Percentiles rank a stretch among this genome's conserved stretches.
These are phyloP conservation scores for Leptinotarsa defecta DNA, from an alignment of 1,140 invertebrate species.

Conservation along the genomic window DNA sequence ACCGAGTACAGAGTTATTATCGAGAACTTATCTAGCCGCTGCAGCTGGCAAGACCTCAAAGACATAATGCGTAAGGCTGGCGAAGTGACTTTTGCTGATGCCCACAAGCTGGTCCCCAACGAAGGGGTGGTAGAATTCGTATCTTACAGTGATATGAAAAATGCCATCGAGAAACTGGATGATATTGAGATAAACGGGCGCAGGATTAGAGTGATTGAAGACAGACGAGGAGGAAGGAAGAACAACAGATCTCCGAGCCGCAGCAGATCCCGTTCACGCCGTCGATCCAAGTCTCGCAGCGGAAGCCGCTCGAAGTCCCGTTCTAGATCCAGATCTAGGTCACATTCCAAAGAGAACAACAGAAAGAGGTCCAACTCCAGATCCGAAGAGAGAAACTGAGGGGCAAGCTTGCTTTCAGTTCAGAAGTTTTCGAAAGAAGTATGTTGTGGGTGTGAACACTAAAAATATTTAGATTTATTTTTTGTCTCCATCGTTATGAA, in stretches of 20 bases:
- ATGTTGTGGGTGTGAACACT: conserved; percentile 2
- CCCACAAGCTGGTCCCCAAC: conserved; percentile 78
- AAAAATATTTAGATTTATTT: not conserved
- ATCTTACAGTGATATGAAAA: conserved; percentile 88
- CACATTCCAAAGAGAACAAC: conserved; percentile 62
- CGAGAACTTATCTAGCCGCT: conserved; percentile 96
- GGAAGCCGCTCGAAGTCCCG: conserved; percentile 59
- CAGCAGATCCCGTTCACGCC: conserved; percentile 67
- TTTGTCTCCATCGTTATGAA: not conserved
- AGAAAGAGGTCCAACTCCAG: conserved; percentile 35
- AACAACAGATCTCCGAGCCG: conserved; percentile 70
- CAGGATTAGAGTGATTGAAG: conserved; percentile 53
- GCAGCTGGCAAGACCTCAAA: conserved; percentile 93
- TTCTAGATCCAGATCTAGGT: conserved; percentile 58
- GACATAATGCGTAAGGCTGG: conserved; percentile 98
- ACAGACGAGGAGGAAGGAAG: conserved; percentile 65
- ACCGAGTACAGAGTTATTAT: conserved; percentile 96
- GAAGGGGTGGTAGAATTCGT: conserved; percentile 94
- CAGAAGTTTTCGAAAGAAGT: not conserved
- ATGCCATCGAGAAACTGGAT: conserved; percentile 92
- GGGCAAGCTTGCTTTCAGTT: not conserved
- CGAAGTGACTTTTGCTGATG: conserved; percentile 96
- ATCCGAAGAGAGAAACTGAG: conserved; percentile 18
- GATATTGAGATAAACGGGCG: conserved; percentile 53
- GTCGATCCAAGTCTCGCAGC: conserved; percentile 57